Evolutionary conservation across 2,888 invertebrate species (phyloP).

Genomic region (Oligia strigilis): DNA sequence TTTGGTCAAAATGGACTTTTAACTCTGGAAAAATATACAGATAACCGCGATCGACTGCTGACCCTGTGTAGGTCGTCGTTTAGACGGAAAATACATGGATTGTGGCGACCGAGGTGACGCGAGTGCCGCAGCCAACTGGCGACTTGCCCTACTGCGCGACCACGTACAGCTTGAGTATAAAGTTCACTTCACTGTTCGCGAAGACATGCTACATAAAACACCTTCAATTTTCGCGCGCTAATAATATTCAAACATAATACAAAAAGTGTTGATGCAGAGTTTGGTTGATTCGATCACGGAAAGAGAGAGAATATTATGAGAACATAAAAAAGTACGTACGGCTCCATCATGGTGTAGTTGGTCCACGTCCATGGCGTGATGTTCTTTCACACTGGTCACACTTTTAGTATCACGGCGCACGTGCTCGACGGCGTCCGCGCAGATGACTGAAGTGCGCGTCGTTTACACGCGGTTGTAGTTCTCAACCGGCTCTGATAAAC

Average conservation of each 20-base stretch:
- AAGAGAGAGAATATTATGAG: not conserved
- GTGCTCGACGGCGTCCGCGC: conserved; percentile 74
- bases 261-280: conserved; percentile 28
- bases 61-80: conserved; percentile 77
- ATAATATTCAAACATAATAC: conserved; percentile 30
- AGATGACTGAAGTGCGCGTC: conserved; percentile 72
- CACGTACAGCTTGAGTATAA: conserved; percentile 82
- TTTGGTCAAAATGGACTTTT: conserved; percentile 18
- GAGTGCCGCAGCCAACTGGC: conserved; percentile 88
- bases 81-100: conserved; percentile 72
- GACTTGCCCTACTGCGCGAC: conserved; percentile 84
- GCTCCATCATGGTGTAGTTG: conserved; percentile 69
- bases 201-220: conserved; percentile 72
- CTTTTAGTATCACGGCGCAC: conserved; percentile 69
- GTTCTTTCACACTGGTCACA: conserved; percentile 59
- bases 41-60: conserved; percentile 68
- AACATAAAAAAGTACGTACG: conserved; percentile 72
- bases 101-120: conserved; percentile 78
- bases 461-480: conserved; percentile 75
- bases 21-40: conserved; percentile 44
- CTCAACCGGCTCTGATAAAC: conserved; percentile 81
- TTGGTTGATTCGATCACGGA: conserved; percentile 14
- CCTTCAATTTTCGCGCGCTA: conserved; percentile 69
- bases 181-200: conserved; percentile 82
- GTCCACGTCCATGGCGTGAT: conserved; percentile 70